Evolutionary conservation across 1,140 invertebrate species (phyloP), one percentile per base, ranked within the genome.

Genomic region (Liolophura sinensis): DNA sequence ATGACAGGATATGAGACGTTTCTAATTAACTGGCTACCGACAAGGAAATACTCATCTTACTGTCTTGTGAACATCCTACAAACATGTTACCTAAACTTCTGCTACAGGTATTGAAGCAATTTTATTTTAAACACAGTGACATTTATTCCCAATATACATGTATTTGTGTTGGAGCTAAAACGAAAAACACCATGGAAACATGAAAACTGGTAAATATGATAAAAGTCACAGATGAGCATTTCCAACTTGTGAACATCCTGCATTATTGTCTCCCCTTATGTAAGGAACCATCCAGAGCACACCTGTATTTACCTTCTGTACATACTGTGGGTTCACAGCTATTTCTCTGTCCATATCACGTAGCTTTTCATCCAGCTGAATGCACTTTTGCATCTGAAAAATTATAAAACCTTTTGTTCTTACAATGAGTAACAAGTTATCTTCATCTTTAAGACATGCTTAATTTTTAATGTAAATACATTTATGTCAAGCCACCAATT

Each of bases 341-440:
- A 97, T 96, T 78, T 96, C 94, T 82, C 95, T 92, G 84, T 97
- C 95, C 94, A 97, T 96, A 78, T 91, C 89, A 73, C 91, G 89
- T 62, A 98, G 89, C 79, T 93, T 91, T 76, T 91, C 91, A 78
- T 96, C 92, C 69, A 97, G 85, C 74, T 92, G 90, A 64, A 94
- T 93, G 79, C 94, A 95, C 60, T 90, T 88, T 22, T 90, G 89
- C 89, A 97, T 93, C 88, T 97, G 89, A 50, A 64, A 68, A 63
- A 60, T 7, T 14, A 16, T 24, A 18, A 57, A 57, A 57, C 12
- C 14, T 24, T 57, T 14, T 18, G 12, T 57, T 24, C 12, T 18
- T 14, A 57, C 12, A 57, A 16, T 24, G 14, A 57, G 12, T 57
- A 18, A 18, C 15, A 12, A 57, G 14, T 14, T 57, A 57, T 14